A percentile compares a stretch with the other conserved stretches of the same genome.
phyloP scores from a whole-genome alignment of 1,140 invertebrate genomes.

The Penaeus chinensis region DNA sequence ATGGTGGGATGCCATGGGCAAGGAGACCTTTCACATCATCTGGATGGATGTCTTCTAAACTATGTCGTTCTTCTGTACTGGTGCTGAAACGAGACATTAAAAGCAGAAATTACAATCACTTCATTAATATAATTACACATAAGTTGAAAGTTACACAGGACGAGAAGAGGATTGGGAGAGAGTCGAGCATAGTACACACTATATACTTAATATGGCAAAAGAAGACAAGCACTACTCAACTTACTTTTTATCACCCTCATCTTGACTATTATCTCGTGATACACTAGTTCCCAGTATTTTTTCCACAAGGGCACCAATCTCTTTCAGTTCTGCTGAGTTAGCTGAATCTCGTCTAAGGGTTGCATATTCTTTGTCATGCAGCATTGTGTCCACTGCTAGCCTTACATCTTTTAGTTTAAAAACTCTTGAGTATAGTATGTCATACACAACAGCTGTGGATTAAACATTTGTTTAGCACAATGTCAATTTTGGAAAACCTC shows the following conservation, averaged over 20 bases:
- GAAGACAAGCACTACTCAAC: neutral
- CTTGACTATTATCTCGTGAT: slow-evolving; percentile 49
- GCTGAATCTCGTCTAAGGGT: slow-evolving; percentile 45
- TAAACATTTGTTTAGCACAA: neutral
- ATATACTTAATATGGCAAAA: too few relatives aligned
- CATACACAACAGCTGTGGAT: slow-evolving; percentile 48
- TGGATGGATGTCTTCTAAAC: slow-evolving; percentile 48
- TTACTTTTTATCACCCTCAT: slow-evolving; percentile 51
- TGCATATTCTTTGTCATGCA: slow-evolving; percentile 56
- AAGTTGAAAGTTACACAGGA: too few relatives aligned
- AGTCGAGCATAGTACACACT: too few relatives aligned
- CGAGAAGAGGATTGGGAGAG: too few relatives aligned
- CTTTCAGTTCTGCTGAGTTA: slow-evolving; percentile 47
- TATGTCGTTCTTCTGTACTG: slow-evolving; percentile 34
- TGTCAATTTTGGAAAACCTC: neutral
- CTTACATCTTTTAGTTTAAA: slow-evolving; percentile 53
- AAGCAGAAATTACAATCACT: neutral
- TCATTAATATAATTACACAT: too few relatives aligned
- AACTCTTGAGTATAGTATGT: slow-evolving; percentile 43
- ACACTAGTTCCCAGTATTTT: slow-evolving; percentile 47
- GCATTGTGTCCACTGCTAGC: slow-evolving; percentile 54
- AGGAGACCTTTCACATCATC: slow-evolving; percentile 46
- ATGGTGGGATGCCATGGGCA: slow-evolving; percentile 49
- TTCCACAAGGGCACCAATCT: slow-evolving; percentile 50
- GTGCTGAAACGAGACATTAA: slow-evolving; percentile 8